Conservation (phyloP, 2,797 vertebrate genomes). For the Notolabrus celidotus region DNA sequence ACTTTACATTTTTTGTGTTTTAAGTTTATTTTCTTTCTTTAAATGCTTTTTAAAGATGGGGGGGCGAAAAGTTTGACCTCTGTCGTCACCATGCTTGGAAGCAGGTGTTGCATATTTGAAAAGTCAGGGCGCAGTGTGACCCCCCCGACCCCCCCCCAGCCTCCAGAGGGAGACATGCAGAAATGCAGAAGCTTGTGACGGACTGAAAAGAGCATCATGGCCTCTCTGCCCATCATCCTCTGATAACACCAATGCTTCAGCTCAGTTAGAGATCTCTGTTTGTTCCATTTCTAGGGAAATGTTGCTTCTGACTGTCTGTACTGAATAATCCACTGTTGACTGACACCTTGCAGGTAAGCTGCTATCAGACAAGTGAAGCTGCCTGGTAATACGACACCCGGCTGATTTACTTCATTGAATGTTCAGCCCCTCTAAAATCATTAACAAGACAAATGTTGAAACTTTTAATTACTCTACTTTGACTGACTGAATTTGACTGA, state of each 20-base stretch:
- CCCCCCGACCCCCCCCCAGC: conserved; percentile 62
- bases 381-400: neutral
- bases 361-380: conserved; percentile 30
- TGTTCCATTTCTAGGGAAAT: too few species aligned
- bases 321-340: neutral
- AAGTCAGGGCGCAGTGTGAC: conserved; percentile 52
- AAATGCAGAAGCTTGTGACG: conserved; percentile 60
- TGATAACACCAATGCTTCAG: conserved; percentile 25
- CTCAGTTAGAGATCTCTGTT: conserved; percentile 54
- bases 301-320: too few species aligned
- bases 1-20: conserved; percentile 63
- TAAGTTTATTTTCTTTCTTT: conserved; percentile 67
- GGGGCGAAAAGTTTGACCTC: conserved; percentile 45
- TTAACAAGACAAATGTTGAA: too few species aligned
- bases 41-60: conserved; percentile 65
- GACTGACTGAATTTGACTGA: too few species aligned
- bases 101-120: conserved; percentile 46
- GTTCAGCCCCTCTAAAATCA: too few species aligned
- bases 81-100: conserved; percentile 18
- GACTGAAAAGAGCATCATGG: conserved; percentile 35
- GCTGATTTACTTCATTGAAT: too few species aligned
- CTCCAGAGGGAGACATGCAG: conserved; percentile 77
- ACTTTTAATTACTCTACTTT: too few species aligned
- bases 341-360: conserved; percentile 10
- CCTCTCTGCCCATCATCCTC: conserved; percentile 32